Evolutionary conservation across 2,888 invertebrate species (phyloP).

Genomic region (Drosophila mettleri): DNA sequence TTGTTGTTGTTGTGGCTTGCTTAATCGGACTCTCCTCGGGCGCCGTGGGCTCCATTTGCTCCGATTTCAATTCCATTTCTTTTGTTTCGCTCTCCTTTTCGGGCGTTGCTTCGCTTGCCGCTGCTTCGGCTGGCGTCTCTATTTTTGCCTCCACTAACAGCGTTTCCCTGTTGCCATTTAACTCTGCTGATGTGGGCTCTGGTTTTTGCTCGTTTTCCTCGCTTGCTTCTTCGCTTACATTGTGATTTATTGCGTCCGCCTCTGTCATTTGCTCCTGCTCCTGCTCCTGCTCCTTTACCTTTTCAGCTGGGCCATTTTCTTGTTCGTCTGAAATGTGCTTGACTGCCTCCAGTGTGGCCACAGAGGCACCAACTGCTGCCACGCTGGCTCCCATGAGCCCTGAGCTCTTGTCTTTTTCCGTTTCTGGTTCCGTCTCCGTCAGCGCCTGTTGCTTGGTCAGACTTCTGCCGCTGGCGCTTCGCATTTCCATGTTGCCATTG

Average conservation of each 20-base stretch:
- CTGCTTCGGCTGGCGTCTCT: not conserved
- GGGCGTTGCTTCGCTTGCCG: not conserved
- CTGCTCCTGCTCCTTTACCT: not conserved
- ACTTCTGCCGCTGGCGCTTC: conserved; percentile 52
- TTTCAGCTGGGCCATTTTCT: conserved; percentile 12
- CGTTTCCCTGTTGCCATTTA: conserved; percentile 39
- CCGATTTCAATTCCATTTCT: not conserved
- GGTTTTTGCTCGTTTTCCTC: not conserved
- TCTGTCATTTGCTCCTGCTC: not conserved
- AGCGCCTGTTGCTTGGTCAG: conserved; percentile 50
- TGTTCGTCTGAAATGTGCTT: conserved; percentile 58
- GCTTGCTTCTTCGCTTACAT: conserved; percentile 3
- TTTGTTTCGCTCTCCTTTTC: conserved; percentile 1
- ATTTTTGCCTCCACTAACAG: conserved; percentile 1
- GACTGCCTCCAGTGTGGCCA: conserved; percentile 60
- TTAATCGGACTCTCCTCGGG: conserved; percentile 47
- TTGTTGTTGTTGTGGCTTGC: not conserved
- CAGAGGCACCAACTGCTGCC: conserved; percentile 29
- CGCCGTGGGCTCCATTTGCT: conserved; percentile 50
- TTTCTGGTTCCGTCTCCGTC: conserved; percentile 41
- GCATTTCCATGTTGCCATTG: conserved; percentile 59
- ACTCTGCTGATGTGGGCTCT: conserved; percentile 12
- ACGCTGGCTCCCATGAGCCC: conserved; percentile 39
- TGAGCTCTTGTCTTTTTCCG: conserved; percentile 20
- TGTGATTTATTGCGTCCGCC: conserved; percentile 22